Evolutionary conservation across 2,888 invertebrate genomes (phyloP), one percentile per base, ranked within the genome.

Genomic region (Luperina testacea): DNA sequence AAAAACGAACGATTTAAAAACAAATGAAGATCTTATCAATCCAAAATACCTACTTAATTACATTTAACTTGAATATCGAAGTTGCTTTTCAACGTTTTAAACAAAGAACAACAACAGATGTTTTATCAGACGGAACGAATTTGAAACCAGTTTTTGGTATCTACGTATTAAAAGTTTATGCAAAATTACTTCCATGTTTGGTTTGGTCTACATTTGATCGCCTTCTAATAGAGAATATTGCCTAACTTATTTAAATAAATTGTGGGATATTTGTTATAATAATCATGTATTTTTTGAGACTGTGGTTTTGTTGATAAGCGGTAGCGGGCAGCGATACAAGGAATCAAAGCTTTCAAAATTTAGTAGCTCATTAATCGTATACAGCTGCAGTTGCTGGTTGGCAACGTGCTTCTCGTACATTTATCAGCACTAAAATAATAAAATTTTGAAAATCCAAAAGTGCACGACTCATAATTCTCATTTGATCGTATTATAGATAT

Each of bases 231-330:
- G 84, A 84, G 78, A 79, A 87, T 74, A 78, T 90, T 90, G 89
- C 86, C 84, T 89, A 87, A 89, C 87, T 89, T 84, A 89, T 91
- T 91, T 91, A 78, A 88, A 91, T 91, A 91, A 85, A 88, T 90
- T 82, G 87, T 88, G 77, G 75, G 74, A 80, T 82, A 87, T 88
- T 87, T 90, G 82, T 88, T 83, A 82, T 83, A 86, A 82, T 84
- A 84, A 87, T 87, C 79, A 90, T 83, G 77, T 81, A 79, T 83
- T 85, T 85, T 81, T 77, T n/a, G 76, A 75, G 71, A n/a, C 11
- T 45, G 53, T 8, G 27, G 48, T 4, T 76, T 67, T 77, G n/a
- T 72, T 85, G 15, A 82, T 64, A 69, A 75, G 86, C 84, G 83
- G 53, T 9, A 53, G 84, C 85, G 82, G 38, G 24, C 24, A 6